Evolutionary conservation across 2,113 vertebrate species (phyloP).

Genomic region (Danio rerio): GRCz12tu NC_133198.1:24369001-24369500

Average conservation of each 20-base stretch:
- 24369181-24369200: constrained; percentile 21
- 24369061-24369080: constrained; percentile 14
- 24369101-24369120: neutral
- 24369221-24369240: neutral
- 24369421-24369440: neutral
- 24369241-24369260: neutral
- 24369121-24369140: neutral
- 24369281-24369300: neutral
- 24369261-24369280: neutral
- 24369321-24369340: neutral
- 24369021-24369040: constrained; percentile 23
- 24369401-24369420: too few species aligned
- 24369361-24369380: too few species aligned
- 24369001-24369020: constrained; percentile 19
- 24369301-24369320: neutral
- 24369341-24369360: too few species aligned
- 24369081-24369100: constrained; percentile 15
- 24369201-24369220: neutral
- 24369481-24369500: too few species aligned
- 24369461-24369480: too few species aligned
- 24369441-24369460: too few species aligned
- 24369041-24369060: constrained; percentile 25
- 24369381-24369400: too few species aligned
- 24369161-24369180: constrained; percentile 7
- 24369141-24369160: neutral